Base-by-base conservation (phyloP, 1,140 invertebrate genomes). In the Drosophila setifemur region DNA sequence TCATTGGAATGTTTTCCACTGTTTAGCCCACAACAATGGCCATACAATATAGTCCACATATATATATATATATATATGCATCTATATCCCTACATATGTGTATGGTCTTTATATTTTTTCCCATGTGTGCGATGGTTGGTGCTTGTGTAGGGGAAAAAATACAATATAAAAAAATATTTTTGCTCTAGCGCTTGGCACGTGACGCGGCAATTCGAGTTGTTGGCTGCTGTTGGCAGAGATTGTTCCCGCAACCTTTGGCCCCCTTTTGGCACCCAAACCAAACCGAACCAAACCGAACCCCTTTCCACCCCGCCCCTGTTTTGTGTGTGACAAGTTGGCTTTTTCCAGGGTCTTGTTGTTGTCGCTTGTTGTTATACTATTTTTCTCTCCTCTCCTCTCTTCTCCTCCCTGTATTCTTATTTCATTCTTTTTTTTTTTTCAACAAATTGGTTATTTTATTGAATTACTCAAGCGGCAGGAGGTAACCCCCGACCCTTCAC, bases 391-490 rank as follows among this genome's bases (percentile, higher is more conserved):
- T 23, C 21, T 2, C 21, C n/a, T 23, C 2, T 5, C 21, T 3
- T 73, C 35, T 66, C 39, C 49, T 12, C 16, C 45, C 45, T 26
- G 11, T 33, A 14, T 8, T 19, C 11, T 40, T 37, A 11, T 53
- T 54, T 26, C 33, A 21, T 11, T 16, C 21, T 8, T 31, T 54
- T 37, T 55, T 69, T 74, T 83, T 85, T 82, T 75, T 63, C 71
- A 86, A 86, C 79, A 85, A 85, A 85, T 85, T 85, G 81, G 81
- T 85, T 85, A 85, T 85, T 85, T 85, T 85, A 85, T 85, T 85
- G 79, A 85, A 85, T 85, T 85, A 85, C 79, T 83, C 79, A 83
- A 83, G 79, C 79, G 79, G 81, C 79, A 79, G 79, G 75, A 74
- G 79, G 70, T 44, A 35, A 39, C 53, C 74, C 37, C 42, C 28